A percentile compares a stretch with the other conserved stretches of the same genome.
phyloP scores from a whole-genome alignment of 1,140 invertebrate genomes.

The Zaprionus inermis region DNA sequence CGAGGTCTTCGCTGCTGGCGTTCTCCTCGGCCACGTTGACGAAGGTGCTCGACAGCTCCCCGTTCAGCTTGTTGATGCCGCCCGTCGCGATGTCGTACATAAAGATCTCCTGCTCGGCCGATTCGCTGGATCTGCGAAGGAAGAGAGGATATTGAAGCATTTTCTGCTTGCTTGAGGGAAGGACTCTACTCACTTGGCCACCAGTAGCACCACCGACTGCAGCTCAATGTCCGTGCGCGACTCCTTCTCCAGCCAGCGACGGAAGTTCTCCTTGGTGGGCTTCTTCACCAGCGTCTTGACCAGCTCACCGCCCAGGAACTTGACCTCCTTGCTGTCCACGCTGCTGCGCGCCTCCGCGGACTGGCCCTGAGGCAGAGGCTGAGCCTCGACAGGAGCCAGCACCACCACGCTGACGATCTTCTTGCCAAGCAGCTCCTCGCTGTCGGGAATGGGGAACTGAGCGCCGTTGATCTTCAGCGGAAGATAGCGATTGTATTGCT shows the following conservation, averaged over 20 bases:
- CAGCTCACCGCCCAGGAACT: constrained; percentile 88
- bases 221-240: constrained; percentile 88
- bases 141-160: background rate
- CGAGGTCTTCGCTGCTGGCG: constrained; percentile 88
- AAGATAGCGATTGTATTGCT: constrained; percentile 92
- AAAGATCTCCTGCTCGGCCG: constrained; percentile 90
- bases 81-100: constrained; percentile 92
- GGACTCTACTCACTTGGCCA: constrained; percentile 88
- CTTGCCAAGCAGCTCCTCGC: constrained; percentile 88
- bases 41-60: constrained; percentile 91
- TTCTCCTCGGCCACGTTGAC: constrained; percentile 93
- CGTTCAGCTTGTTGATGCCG: constrained; percentile 88
- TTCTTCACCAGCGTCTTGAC: constrained; percentile 90
- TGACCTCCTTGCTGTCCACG: constrained; percentile 86
- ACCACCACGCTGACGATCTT: constrained; percentile 92
- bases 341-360: constrained; percentile 66
- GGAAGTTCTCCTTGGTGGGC: constrained; percentile 90
- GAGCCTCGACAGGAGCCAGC: constrained; percentile 89
- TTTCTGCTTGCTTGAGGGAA: background rate
- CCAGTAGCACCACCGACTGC: constrained; percentile 91
- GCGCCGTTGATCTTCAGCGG: constrained; percentile 92
- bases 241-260: constrained; percentile 91
- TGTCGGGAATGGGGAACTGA: constrained; percentile 92
- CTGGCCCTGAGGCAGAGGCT: constrained; percentile 64
- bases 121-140: constrained; percentile 51